Evolutionary conservation across 1,140 invertebrate species (phyloP).

Genomic region (Gerris buenoi): DNA sequence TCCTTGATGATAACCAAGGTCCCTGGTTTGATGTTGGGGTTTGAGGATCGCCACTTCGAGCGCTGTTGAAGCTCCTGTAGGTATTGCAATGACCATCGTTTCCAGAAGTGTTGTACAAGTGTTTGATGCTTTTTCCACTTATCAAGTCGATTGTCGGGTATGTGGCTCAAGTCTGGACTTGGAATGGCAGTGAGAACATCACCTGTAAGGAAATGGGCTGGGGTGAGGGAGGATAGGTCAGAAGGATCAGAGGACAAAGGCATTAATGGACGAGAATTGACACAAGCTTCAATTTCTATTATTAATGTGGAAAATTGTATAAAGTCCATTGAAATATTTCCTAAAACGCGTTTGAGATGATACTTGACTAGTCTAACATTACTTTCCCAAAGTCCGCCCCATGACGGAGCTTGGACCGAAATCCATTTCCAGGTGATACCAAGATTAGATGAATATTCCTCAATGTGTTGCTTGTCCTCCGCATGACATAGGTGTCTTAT

Average conservation of each 20-base stretch:
- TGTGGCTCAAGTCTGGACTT: background rate
- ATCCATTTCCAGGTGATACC: background rate
- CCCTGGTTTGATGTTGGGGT: background rate
- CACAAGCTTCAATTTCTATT: conserved; percentile 6
- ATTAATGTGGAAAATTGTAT: conserved; percentile 4
- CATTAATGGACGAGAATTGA: conserved; percentile 10
- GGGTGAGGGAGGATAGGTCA: background rate
- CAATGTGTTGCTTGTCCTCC: background rate
- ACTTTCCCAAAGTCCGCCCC: conserved; percentile 21
- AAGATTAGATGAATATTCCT: background rate
- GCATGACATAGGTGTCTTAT: conserved; percentile 2
- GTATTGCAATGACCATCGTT: background rate
- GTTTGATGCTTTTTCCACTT: background rate
- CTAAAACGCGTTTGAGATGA: conserved; percentile 15
- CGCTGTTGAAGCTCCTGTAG: background rate
- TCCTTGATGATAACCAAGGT: background rate
- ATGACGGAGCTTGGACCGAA: conserved; percentile 10
- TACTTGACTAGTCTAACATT: conserved; percentile 24
- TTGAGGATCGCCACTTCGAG: background rate
- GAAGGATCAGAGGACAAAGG: conserved; percentile 6
- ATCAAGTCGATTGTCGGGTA: background rate
- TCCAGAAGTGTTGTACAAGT: background rate
- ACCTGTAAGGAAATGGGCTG: background rate
- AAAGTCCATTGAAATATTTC: background rate
- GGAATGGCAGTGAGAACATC: background rate